Evolutionary conservation across 30 jellyfish, hydroid and myxozoan species (phyloP).

Genomic region (Chironex yamaguchii): DNA sequence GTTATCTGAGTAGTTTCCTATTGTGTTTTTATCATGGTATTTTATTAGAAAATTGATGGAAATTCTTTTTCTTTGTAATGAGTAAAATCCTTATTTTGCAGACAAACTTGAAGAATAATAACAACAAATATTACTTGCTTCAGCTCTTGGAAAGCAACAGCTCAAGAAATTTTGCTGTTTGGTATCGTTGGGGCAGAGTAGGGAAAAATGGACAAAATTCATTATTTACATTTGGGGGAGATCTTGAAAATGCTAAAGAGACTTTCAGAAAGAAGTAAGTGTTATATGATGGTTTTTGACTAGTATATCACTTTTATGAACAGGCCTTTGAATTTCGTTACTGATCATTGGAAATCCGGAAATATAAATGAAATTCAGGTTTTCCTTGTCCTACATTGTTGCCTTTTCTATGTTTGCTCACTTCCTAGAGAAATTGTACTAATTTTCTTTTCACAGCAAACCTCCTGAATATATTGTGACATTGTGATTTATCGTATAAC

Average conservation of each 20-base stretch:
- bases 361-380: too few species aligned
- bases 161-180: constrained; percentile 85
- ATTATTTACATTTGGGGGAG: constrained; percentile 76
- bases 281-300: neutral
- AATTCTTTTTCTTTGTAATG: neutral
- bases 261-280: constrained; percentile 81
- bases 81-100: neutral
- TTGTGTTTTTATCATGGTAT: neutral
- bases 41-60: neutral
- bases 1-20: too few species aligned
- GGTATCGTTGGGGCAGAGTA: constrained; percentile 99
- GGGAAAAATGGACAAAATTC: constrained; percentile 84
- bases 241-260: constrained; percentile 84
- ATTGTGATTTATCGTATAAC: too few species aligned
- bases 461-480: too few species aligned
- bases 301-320: too few species aligned
- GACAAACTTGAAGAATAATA: constrained; percentile 90
- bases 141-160: constrained; percentile 80
- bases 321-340: too few species aligned
- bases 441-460: neutral
- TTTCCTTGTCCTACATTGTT: neutral
- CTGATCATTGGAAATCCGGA: too few species aligned
- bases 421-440: neutral
- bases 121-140: constrained; percentile 90
- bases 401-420: neutral